Conservation (phyloP, 2,113 vertebrate genomes). For the Thinocorus orbignyianus region DNA sequence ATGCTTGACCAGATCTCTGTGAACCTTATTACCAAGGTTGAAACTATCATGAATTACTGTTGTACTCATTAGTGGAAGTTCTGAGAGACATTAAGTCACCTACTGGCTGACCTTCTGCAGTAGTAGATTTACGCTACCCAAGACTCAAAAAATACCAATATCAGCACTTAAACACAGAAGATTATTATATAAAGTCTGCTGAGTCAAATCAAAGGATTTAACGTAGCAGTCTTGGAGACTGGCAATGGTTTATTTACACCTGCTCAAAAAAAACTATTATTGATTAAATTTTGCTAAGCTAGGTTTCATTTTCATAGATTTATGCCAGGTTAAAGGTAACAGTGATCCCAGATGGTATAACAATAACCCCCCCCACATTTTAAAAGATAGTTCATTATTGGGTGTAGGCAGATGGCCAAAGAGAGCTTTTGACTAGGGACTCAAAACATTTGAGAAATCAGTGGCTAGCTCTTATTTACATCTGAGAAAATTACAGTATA, state of each 20-base stretch:
- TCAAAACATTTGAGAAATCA: background rate
- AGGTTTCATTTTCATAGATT: background rate
- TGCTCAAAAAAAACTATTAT: background rate
- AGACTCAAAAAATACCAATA: constrained; percentile 13
- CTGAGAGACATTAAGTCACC: constrained; percentile 41
- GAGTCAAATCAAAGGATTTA: background rate
- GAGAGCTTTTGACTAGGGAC: background rate
- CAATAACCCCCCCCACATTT: background rate
- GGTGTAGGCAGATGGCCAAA: background rate
- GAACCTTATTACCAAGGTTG: constrained; percentile 20
- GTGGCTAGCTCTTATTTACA: background rate
- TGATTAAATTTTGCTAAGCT: background rate
- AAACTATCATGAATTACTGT: constrained; percentile 43
- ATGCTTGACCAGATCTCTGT: constrained; percentile 48
- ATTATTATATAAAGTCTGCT: background rate
- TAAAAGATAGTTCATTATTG: background rate
- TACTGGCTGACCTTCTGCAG: constrained; percentile 29
- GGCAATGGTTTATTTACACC: background rate
- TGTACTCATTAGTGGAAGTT: constrained; percentile 33
- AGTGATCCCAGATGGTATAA: background rate
- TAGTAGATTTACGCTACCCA: constrained; percentile 9
- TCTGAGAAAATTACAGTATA: background rate
- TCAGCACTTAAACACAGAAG: background rate
- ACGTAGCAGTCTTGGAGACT: background rate
- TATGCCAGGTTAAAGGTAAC: background rate